Percentiles rank a stretch among this genome's conserved stretches.
Conservation (phyloP, 2,113 vertebrate genomes). For the Syngnathus typhle region DNA sequence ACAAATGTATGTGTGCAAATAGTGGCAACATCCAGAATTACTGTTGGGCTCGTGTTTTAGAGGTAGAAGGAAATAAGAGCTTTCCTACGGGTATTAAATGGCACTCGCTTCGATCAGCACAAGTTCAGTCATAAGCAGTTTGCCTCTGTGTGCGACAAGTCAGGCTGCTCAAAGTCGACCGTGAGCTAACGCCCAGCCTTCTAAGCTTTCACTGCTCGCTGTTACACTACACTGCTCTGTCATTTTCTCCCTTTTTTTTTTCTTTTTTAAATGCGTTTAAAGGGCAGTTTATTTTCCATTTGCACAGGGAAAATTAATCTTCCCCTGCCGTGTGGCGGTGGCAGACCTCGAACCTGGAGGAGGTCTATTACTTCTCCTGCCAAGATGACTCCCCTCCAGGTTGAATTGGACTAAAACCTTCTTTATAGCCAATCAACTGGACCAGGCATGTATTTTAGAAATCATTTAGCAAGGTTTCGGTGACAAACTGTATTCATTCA, state of each 20-base stretch:
- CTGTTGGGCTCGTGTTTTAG: conserved; percentile 23
- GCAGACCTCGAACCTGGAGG: conserved; percentile 49
- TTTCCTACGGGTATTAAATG: conserved; percentile 65
- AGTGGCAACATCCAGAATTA: conserved; percentile 18
- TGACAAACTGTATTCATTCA: conserved; percentile 54
- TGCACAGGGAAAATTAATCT: conserved; percentile 55
- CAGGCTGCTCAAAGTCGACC: conserved; percentile 59
- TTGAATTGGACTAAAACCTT: conserved; percentile 62
- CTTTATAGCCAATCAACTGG: conserved; percentile 62
- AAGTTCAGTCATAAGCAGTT: conserved; percentile 59
- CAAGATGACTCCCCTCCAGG: conserved; percentile 60
- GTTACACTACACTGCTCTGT: conserved; percentile 41
- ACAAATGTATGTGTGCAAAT: conserved; percentile 1
- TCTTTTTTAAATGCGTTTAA: conserved; percentile 45
- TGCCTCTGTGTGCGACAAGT: conserved; percentile 56
- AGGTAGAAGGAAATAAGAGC: conserved; percentile 69
- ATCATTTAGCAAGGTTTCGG: conserved; percentile 47
- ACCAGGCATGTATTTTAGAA: conserved; percentile 52
- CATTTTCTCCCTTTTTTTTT: conserved; percentile 49
- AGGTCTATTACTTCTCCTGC: conserved; percentile 63
- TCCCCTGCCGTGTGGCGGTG: conserved; percentile 42
- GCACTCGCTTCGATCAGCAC: conserved; percentile 60
- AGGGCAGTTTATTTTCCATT: conserved; percentile 67
- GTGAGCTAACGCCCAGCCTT: conserved; percentile 39
- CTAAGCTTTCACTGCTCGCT: conserved; percentile 26